A percentile compares a stretch with the other conserved stretches of the same genome.
phyloP scores from a whole-genome alignment of 23 tunicate species.

The Pegea sp. region DNA sequence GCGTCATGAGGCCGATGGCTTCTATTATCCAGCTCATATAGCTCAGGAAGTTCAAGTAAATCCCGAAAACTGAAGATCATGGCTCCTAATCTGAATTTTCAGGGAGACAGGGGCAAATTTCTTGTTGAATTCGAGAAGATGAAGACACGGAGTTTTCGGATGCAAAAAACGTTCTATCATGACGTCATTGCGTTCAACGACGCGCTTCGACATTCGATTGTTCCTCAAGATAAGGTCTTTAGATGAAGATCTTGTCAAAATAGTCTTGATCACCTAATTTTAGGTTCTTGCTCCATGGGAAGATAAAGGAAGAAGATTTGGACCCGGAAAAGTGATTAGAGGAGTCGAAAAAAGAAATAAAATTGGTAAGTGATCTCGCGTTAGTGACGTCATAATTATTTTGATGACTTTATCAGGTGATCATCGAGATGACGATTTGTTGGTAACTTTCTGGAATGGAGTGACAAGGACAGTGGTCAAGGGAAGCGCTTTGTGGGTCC shows the following conservation, averaged over 20 bases:
- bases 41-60: slow-evolving; percentile 76
- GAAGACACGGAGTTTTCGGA: slow-evolving; percentile 46
- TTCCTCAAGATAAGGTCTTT: slow-evolving; percentile 62
- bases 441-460: slow-evolving; percentile 88
- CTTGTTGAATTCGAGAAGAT: slow-evolving; percentile 80
- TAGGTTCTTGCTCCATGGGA: slow-evolving; percentile 91
- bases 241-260: neutral
- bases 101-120: slow-evolving; percentile 47
- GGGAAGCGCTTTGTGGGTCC: slow-evolving; percentile 90
- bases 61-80: too few relatives aligned
- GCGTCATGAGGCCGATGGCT: slow-evolving; percentile 60
- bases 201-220: slow-evolving; percentile 83
- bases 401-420: slow-evolving; percentile 23
- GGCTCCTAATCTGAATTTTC: neutral
- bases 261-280: neutral
- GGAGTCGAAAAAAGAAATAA: slow-evolving; percentile 66
- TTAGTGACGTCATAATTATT: neutral
- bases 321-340: slow-evolving; percentile 71
- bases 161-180: slow-evolving; percentile 83
- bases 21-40: slow-evolving; percentile 50
- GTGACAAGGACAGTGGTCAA: slow-evolving; percentile 42
- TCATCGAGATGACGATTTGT: slow-evolving; percentile 33
- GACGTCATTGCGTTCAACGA: slow-evolving; percentile 90
- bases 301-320: slow-evolving; percentile 33
- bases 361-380: slow-evolving; percentile 17